phyloP scores from a whole-genome alignment of 2,113 vertebrate species.

The Cyrtonyx montezumae region DNA sequence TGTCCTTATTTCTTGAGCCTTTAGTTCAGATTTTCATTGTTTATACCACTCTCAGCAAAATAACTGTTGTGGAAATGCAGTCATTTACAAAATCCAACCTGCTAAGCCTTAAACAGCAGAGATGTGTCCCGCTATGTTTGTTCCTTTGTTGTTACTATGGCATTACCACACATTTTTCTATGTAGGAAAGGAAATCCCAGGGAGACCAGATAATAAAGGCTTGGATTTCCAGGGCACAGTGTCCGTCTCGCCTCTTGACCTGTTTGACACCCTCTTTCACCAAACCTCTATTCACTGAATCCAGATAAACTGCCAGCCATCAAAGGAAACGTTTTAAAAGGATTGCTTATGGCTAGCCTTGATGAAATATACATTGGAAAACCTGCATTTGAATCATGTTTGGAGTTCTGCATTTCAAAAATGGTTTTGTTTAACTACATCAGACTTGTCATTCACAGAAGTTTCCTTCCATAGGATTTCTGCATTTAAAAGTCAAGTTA shows the following conservation, averaged over 20 bases:
- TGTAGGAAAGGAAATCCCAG: constrained; percentile 75
- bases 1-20: constrained; percentile 28
- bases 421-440: constrained; percentile 48
- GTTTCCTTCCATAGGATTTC: constrained; percentile 47
- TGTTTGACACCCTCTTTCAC: constrained; percentile 78
- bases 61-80: constrained; percentile 45
- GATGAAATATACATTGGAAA: constrained; percentile 64
- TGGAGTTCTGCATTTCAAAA: constrained; percentile 32
- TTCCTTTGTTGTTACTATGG: constrained; percentile 66
- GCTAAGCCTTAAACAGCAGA: constrained; percentile 33
- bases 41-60: constrained; percentile 46
- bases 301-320: constrained; percentile 53
- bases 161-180: constrained; percentile 80
- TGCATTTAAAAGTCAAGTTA: constrained; percentile 49
- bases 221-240: constrained; percentile 47
- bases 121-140: constrained; percentile 29
- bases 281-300: constrained; percentile 24
- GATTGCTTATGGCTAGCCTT: constrained; percentile 22
- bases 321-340: constrained; percentile 43
- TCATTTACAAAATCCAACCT: constrained; percentile 32
- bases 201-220: constrained; percentile 83
- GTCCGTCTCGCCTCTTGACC: constrained; percentile 81
- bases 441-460: constrained; percentile 40
- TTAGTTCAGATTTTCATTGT: constrained; percentile 44
- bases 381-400: constrained; percentile 53